Base-by-base conservation (phyloP, 2,888 invertebrate species). In the Zootermopsis nevadensis region DNA sequence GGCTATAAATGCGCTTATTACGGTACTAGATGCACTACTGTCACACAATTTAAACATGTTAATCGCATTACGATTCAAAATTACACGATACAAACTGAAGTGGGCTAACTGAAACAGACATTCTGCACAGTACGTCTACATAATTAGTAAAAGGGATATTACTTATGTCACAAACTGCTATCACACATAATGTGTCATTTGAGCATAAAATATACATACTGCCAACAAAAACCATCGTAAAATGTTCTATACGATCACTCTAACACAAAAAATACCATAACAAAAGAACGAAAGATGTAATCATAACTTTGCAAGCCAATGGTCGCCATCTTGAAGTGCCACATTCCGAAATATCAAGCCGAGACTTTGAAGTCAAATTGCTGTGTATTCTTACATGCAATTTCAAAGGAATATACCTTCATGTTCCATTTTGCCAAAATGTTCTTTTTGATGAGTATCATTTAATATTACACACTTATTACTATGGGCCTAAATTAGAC, bases 301-400 rank as follows among this genome's bases (percentile, higher is more conserved):
- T 90, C 90, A 90, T 91, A 91, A 91, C 91, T 91, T 91, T 92
- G 91, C 91, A 92, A 92, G 91, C 91, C 91, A 91, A 91, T 85
- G 92, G 93, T 93, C 92, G 93, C 93, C 93, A 93, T 93, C 93
- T 93, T 93, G 93, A 93, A 93, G 93, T 93, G 93, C 93, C 93
- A 93, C 93, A 93, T 93, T 93, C 93, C 92, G 91, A 90, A 89
- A 83, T 83, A 85, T 82, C 82, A 82, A 84, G 85, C 83, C 84
- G 85, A 84, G 77, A 82, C 48, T 83, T 82, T 42, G 67, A 74
- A 85, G 80, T 83, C 80, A 84, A 84, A 55, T 67, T 77, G 60
- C 12, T 66, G 74, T 74, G 74, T 35, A 74, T 38, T 74, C 31
- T 74, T 42, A 35, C 3, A 74, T 74, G n/a, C 15, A 33, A 74